Evolutionary conservation across 2,888 invertebrate species (phyloP), one percentile per base, ranked within the genome.

Genomic region (Phengaris alcon): DNA sequence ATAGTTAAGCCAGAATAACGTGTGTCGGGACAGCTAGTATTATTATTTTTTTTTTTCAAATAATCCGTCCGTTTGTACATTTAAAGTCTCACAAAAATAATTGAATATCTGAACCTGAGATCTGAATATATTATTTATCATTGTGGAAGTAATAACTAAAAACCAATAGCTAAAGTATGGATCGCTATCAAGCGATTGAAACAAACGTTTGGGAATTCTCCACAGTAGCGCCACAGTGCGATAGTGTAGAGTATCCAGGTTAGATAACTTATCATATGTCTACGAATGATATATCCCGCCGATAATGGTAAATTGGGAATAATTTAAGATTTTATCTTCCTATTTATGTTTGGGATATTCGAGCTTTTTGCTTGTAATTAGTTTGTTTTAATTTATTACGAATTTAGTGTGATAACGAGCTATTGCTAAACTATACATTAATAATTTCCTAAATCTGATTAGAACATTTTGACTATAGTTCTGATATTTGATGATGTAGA

Each of bases 151-250:
- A 22, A 22, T 22, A 0, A 22, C 22, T 22, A 0, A n/a, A 69
- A 72, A 22, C 15, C 22, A 51, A 70, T 70, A 70, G 35, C 54
- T 59, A 22, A 59, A 59, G 22, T 22, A 59, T 59, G 22, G 22
- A 59, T 59, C 74, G 48, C 72, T 10, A 76, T 72, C 35, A 73
- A 73, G 74, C 72, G 72, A 72, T 70, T 57, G 69, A 44, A 54
- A 76, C 72, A 78, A 81, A 80, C 77, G 79, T 79, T 82, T 82
- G 80, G 78, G 79, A 82, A 86, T 84, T 84, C 84, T 82, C 84
- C 13, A 76, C 78, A 82, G 82, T 79, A 80, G 77, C 77, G 81
- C 80, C 80, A 77, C 80, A 79, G 77, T 80, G 80, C 80, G 80
- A 85, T 82, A 82, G 82, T 79, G 82, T 82, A 78, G 77, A 74